Evolutionary conservation across 2,888 invertebrate species (phyloP).

Genomic region (Clanis bilineata): DNA sequence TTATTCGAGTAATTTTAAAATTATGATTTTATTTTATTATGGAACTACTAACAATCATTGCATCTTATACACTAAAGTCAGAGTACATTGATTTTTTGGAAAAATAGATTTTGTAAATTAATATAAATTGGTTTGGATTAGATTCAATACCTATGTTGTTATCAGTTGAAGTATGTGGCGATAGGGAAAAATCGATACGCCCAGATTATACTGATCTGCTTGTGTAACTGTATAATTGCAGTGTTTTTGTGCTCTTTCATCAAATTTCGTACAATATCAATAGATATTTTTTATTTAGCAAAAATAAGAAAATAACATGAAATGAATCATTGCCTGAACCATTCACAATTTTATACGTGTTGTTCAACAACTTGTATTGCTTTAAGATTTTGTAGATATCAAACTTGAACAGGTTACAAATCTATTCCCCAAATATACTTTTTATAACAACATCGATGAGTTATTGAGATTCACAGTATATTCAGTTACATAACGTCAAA

Average conservation of each 20-base stretch:
- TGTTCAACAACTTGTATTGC: background rate
- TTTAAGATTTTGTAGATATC: background rate
- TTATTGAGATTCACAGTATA: slow-evolving; percentile 33
- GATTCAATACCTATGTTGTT: background rate
- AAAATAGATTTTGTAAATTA: too few relatives aligned
- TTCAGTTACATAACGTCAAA: slow-evolving; percentile 79
- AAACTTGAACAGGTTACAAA: background rate
- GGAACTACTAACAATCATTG: too few relatives aligned
- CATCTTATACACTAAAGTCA: too few relatives aligned
- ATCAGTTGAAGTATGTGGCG: background rate
- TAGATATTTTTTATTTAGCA: background rate
- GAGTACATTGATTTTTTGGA: too few relatives aligned
- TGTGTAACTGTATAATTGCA: background rate
- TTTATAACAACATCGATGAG: background rate
- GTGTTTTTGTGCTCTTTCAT: background rate
- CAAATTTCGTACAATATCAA: too few relatives aligned
- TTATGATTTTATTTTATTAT: too few relatives aligned
- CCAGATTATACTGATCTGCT: background rate
- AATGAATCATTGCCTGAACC: too few relatives aligned
- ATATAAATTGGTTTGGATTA: background rate
- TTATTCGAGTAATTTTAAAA: background rate
- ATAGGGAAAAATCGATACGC: slow-evolving; percentile 1
- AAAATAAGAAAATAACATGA: background rate
- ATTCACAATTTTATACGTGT: too few relatives aligned
- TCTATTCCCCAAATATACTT: background rate